A percentile compares a stretch with the other conserved stretches of the same genome.
phyloP scores from a whole-genome alignment of 2,797 vertebrate species.

The Scarus forsteni region DNA sequence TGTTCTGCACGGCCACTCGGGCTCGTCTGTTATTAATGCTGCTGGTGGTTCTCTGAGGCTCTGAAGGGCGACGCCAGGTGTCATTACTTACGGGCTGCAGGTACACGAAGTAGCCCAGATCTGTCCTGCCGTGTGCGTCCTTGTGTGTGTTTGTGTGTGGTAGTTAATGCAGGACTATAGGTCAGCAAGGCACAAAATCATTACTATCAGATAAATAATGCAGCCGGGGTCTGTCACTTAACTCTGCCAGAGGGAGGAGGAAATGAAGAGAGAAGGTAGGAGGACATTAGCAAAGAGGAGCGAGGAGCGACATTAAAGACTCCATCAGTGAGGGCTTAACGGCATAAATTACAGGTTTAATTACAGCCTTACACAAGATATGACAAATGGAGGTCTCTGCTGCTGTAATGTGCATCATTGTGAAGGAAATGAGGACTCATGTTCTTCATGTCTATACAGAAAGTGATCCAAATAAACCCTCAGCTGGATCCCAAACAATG shows the following conservation, averaged over 20 bases:
- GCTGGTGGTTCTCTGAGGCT: constrained; percentile 43
- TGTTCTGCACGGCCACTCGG: constrained; percentile 20
- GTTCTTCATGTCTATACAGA: constrained; percentile 16
- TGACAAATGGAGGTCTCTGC: not conserved
- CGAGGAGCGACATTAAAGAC: not conserved
- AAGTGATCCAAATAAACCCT: too few species aligned
- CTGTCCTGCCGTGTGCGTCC: constrained; percentile 5
- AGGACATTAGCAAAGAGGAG: constrained; percentile 2
- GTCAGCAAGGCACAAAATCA: constrained; percentile 77
- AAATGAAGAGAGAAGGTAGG: constrained; percentile 18
- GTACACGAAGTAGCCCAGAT: constrained; percentile 56
- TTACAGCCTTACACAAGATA: not conserved
- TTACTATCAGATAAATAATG: constrained; percentile 78
- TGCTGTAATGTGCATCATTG: not conserved
- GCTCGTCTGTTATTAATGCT: constrained; percentile 62
- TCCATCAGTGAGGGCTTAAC: not conserved
- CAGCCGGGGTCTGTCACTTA: constrained; percentile 55
- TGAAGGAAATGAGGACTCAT: not conserved
- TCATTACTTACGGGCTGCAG: constrained; percentile 56
- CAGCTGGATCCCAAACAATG: too few species aligned
- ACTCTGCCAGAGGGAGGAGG: constrained; percentile 17
- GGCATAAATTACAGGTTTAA: not conserved
- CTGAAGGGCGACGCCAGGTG: constrained; percentile 44
- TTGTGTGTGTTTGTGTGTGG: constrained; percentile 21
- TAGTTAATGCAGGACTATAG: constrained; percentile 68